Evolutionary conservation across 2,113 vertebrate species (phyloP), one percentile per base, ranked within the genome.

Genomic region (Ifrita kowaldi): DNA sequence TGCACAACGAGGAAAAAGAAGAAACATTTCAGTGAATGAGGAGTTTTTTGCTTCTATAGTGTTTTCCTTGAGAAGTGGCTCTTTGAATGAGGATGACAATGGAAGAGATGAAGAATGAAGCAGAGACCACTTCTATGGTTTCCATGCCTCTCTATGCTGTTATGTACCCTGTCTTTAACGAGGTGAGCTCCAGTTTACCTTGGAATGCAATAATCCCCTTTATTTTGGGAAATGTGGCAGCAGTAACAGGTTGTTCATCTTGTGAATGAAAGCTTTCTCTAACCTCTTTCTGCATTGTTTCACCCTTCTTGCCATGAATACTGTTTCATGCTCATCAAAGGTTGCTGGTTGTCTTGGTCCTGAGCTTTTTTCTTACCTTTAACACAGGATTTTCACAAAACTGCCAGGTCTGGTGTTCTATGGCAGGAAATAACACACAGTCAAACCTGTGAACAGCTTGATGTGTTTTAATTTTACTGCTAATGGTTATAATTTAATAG

Each of bases 91-190:
- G 98, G 98, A 99, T 99, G 99, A 99, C 98, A 99, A 99, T 99
- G 99, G 99, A 99, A 98, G 98, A 99, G 98, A 98, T 98, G 98
- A 99, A 99, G 98, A 99, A 99, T 99, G 99, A 99, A 98, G 98
- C 98, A 90, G 98, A 99, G 97, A 98, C 98, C 90, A 98, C 98
- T 98, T 99, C 98, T 89, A 98, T 98, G 97, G 99, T 98, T 98
- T 99, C 98, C 97, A 99, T 99, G 99, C 98, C 99, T 77, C 98
- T 99, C 75, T 99, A 99, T 97, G 98, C 98, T 56, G 98, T 99
- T 57, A 99, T 99, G 99, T 99, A 99, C 97, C 99, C 99, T 59
- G 99, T 99, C n/a, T 99, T 99, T 96, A 99, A 98, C 74, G 98
- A 99, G 99, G 99, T 99, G 95, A 95, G 92, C 75, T 8, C 9